Evolutionary conservation across 2,113 vertebrate genomes (phyloP).

Genomic region (Thamnaconus septentrionalis): DNA sequence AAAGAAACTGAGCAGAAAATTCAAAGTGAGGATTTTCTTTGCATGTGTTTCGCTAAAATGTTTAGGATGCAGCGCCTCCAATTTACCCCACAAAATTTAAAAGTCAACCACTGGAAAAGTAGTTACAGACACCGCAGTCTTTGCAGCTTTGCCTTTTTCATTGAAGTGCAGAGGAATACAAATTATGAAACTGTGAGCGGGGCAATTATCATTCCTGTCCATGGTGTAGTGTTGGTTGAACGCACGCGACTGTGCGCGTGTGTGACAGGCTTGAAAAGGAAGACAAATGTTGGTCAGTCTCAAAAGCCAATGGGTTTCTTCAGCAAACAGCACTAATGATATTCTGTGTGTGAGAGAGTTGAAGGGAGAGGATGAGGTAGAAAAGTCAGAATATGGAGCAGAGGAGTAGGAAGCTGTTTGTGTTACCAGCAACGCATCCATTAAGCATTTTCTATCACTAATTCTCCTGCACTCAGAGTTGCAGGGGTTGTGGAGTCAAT

Average conservation of each 20-base stretch:
- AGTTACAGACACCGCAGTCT: constrained; percentile 18
- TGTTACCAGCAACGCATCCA: too few relatives aligned
- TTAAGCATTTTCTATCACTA: too few relatives aligned
- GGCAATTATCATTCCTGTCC: constrained; percentile 3
- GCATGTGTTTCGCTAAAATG: constrained; percentile 24
- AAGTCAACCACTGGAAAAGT: constrained; percentile 25
- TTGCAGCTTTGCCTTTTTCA: constrained; percentile 1
- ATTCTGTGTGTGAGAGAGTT: constrained; percentile 2
- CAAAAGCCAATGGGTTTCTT: constrained; percentile 45
- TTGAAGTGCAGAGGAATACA: constrained; percentile 21
- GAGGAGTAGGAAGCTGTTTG: too few relatives aligned
- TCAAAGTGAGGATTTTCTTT: constrained; percentile 12
- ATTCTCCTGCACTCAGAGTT: too few relatives aligned
- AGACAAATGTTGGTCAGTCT: constrained; percentile 48
- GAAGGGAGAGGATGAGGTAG: background rate
- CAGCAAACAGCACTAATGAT: constrained; percentile 31
- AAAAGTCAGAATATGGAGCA: background rate
- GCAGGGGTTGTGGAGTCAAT: too few relatives aligned
- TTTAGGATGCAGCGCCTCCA: background rate
- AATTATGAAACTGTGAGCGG: constrained; percentile 11
- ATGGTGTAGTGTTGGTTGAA: constrained; percentile 1
- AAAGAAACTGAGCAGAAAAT: background rate
- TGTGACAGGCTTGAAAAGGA: constrained; percentile 39
- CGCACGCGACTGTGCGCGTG: constrained; percentile 2
- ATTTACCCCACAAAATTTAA: constrained; percentile 15